Evolutionary conservation across 2,888 invertebrate genomes (phyloP).

Genomic region (Nasonovia ribisnigri): DNA sequence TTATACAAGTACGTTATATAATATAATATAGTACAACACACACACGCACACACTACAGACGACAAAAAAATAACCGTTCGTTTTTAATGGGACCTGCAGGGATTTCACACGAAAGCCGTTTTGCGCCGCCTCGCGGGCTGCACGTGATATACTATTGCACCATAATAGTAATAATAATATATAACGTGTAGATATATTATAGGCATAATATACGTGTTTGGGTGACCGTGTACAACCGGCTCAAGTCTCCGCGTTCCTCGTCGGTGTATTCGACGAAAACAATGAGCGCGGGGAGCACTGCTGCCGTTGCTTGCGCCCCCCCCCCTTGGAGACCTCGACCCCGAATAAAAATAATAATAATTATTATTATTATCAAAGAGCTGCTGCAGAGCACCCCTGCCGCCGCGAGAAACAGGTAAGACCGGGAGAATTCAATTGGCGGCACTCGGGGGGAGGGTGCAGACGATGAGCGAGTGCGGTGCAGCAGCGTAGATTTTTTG

Average conservation of each 20-base stretch:
- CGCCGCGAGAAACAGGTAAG: conserved; percentile 55
- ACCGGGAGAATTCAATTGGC: conserved; percentile 54
- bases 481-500: conserved; percentile 39
- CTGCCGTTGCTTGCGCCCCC: no score
- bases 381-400: neutral
- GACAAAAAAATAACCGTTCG: neutral
- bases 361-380: neutral
- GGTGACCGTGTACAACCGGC: neutral
- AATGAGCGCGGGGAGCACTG: no score
- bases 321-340: conserved; percentile 11
- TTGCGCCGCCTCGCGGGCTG: neutral
- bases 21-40: no score
- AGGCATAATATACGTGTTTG: neutral
- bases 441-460: neutral
- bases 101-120: conserved; percentile 1
- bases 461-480: no score
- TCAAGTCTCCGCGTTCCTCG: neutral
- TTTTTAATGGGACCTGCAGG: neutral
- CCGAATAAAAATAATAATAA: neutral
- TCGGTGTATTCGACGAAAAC: neutral
- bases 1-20: no score
- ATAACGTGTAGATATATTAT: no score
- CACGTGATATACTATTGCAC: neutral
- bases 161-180: neutral
- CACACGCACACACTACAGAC: no score